These are phyloP conservation scores for Hedychridium roseum DNA, from an alignment of 2,888 invertebrate genomes.

Conservation along the genomic window DNA sequence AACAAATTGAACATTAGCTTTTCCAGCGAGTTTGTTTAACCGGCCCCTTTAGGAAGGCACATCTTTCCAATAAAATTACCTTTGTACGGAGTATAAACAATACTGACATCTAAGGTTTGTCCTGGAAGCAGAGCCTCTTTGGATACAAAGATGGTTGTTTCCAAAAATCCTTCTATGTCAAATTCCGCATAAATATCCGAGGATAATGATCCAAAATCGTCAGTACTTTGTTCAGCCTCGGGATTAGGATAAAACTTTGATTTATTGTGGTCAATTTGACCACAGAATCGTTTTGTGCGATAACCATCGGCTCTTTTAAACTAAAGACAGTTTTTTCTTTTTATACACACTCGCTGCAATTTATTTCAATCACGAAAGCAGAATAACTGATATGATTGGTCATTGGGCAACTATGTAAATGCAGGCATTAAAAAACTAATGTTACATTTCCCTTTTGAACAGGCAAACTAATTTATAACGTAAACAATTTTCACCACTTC, in stretches of 20 bases:
- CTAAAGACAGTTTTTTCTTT: too few species aligned
- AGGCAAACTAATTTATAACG: too few species aligned
- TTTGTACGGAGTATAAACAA: conserved; percentile 65
- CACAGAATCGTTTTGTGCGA: conserved; percentile 54
- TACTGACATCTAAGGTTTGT: conserved; percentile 58
- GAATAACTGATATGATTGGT: too few species aligned
- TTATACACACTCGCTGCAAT: too few species aligned
- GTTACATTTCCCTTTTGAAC: too few species aligned
- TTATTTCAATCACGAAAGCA: too few species aligned
- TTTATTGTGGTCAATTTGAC: conserved; percentile 49
- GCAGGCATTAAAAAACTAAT: too few species aligned
- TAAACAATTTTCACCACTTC: too few species aligned
- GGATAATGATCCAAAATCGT: neutral
- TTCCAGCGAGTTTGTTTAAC: neutral
- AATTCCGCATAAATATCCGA: conserved; percentile 24
- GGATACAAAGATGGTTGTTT: conserved; percentile 63
- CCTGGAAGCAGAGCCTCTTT: conserved; percentile 46
- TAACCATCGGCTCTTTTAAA: conserved; percentile 50
- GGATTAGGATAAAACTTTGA: conserved; percentile 35
- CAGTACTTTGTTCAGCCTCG: conserved; percentile 14
- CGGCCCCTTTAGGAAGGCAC: neutral
- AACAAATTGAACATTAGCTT: neutral
- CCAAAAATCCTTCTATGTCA: conserved; percentile 51
- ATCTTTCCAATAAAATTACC: conserved; percentile 43
- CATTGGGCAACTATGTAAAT: too few species aligned